These are phyloP conservation scores for Oligia latruncula DNA, from an alignment of 2,888 invertebrate species.

Conservation along the genomic window DNA sequence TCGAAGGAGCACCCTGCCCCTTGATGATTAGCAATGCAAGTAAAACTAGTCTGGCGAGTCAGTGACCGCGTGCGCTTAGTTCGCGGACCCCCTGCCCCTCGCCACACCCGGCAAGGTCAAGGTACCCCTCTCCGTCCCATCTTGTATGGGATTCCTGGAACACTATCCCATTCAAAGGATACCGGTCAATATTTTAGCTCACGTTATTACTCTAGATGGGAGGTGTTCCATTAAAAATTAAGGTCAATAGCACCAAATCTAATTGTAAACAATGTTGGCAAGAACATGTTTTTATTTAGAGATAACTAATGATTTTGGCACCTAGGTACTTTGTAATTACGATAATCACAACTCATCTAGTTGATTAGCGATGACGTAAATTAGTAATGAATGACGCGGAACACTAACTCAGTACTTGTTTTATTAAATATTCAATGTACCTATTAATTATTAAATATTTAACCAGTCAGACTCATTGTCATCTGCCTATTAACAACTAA, in stretches of 20 bases:
- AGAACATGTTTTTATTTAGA: background rate
- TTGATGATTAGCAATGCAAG: conserved; percentile 72
- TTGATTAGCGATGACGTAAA: conserved; percentile 22
- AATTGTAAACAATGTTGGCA: conserved; percentile 10
- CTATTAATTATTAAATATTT: background rate
- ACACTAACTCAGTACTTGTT: background rate
- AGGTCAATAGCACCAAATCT: conserved; percentile 39
- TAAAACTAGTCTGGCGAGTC: conserved; percentile 82
- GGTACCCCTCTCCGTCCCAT: conserved; percentile 72
- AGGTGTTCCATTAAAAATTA: conserved; percentile 17
- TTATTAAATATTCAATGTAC: conserved; percentile 6
- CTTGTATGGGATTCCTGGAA: conserved; percentile 78
- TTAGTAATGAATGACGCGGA: conserved; percentile 27
- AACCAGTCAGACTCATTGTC: conserved; percentile 13
- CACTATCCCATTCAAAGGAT: conserved; percentile 69
- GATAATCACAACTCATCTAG: conserved; percentile 11
- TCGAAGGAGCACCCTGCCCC: conserved; percentile 26
- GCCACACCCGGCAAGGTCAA: conserved; percentile 85
- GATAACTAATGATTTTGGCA: conserved; percentile 12
- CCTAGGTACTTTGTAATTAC: conserved; percentile 4
- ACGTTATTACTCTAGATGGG: conserved; percentile 2
- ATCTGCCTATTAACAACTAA: conserved; percentile 10
- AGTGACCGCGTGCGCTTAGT: conserved; percentile 80
- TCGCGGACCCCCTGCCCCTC: conserved; percentile 70
- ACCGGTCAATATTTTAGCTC: conserved; percentile 44